These are phyloP conservation scores for Penaeus vannamei DNA, from an alignment of 1,140 invertebrate genomes.

Conservation along the genomic window DNA sequence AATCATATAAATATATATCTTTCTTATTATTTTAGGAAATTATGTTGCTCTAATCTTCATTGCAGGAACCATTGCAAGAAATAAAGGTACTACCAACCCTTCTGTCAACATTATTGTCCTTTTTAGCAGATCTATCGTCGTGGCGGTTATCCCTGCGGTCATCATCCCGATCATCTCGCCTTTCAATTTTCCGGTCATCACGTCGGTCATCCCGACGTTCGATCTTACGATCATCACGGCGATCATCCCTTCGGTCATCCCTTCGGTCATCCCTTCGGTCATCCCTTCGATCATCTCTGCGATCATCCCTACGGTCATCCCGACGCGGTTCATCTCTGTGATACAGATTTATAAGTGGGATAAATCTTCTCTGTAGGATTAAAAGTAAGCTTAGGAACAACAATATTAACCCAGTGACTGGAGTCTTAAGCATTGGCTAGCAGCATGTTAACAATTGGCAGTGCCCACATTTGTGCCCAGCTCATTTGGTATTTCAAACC, in stretches of 20 bases:
- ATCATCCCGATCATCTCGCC: background rate
- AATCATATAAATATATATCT: no score
- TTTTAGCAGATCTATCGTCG: background rate
- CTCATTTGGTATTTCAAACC: no score
- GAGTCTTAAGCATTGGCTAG: no score
- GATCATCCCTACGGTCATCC: no score
- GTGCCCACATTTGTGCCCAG: no score
- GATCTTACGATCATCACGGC: conserved; percentile 1
- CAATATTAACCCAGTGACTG: no score
- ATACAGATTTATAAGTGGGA: background rate
- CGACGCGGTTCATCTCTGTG: conserved; percentile 30
- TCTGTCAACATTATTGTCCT: background rate
- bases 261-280: background rate
- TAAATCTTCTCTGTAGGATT: background rate
- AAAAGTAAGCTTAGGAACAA: background rate
- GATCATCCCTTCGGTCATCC: background rate
- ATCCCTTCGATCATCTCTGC: no score
- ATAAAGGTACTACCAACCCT: background rate
- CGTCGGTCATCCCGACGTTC: conserved; percentile 8
- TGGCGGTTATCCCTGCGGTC: background rate
- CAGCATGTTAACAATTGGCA: no score
- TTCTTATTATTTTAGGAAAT: no score
- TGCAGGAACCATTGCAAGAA: no score
- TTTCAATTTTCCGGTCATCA: no score
- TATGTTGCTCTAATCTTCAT: no score